Base-by-base conservation (phyloP, 2,797 vertebrate genomes). In the Propithecus deckenii region DNA sequence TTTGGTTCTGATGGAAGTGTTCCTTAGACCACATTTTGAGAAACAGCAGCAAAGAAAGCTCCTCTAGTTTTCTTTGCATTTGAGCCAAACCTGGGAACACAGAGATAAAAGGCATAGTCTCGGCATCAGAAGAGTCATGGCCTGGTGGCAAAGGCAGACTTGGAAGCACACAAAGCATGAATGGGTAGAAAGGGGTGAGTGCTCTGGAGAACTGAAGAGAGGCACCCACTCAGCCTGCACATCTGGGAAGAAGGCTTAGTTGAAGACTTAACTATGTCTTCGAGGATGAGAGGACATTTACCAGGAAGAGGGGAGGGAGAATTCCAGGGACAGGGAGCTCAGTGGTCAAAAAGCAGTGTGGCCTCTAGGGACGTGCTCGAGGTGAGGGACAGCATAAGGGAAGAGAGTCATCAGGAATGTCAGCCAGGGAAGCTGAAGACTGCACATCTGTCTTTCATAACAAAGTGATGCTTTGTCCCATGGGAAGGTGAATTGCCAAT, bases 171-270 rank as follows among this genome's bases (percentile, higher is more conserved):
- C n/a, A 46, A 59, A 48, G 35, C 17, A 7, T 8, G 25, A 50
- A 23, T 74, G 52, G 41, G 4, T 38, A 94, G 80, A 63, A 78
- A 74, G 55, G 11, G 28, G 48, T 43, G 6, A 22, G 12, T 6
- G 8, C 67, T 67, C 0, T 8, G 91, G 79, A 93, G 32, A 79
- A 57, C 52, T 3, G 0, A 6, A 41, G 57, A 23, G 28, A 61
- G 18, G 12, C 12, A 30, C 41, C 15, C 5, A 9, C 6, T 28
- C 61, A 23, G 48, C 59, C 81, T 52, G 3, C 2, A 10, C 38
- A 8, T 23, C 12, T 1, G 41, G 69, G 67, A n/a, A 1, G 3
- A 50, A 48, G 46, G 17, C 0, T 0, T 1, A 23, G 22, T 5
- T 13, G 59, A 46, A 48, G 48, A 41, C n/a, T 7, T 3, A 14